These are phyloP conservation scores for Chionodraco myersi DNA, from an alignment of 2,113 vertebrate genomes.

Conservation along the genomic window DNA sequence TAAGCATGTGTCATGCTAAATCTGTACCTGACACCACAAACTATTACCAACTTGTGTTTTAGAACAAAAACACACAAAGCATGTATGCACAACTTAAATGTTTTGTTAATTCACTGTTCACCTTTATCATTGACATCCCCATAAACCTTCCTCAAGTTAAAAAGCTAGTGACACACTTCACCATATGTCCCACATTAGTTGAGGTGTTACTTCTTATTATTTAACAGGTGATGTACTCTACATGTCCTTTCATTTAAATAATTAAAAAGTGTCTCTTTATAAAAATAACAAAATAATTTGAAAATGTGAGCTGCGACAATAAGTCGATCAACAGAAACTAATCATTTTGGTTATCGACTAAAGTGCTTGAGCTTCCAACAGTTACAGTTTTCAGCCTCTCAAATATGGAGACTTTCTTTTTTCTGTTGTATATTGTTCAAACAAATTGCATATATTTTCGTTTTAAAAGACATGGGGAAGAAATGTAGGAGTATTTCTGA, in stretches of 20 bases:
- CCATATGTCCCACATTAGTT: background rate
- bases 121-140: background rate
- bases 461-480: too few relatives aligned
- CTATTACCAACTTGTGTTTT: background rate
- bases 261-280: background rate
- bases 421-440: too few relatives aligned
- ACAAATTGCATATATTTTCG: background rate
- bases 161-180: constrained; percentile 4
- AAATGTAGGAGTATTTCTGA: too few relatives aligned
- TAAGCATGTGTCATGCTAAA: too few relatives aligned
- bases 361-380: too few relatives aligned
- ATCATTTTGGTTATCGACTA: too few relatives aligned
- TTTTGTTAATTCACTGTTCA: constrained; percentile 12
- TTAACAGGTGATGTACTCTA: background rate
- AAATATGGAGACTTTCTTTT: too few relatives aligned
- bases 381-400: too few relatives aligned
- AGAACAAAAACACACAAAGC: background rate
- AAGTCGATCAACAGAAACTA: too few relatives aligned
- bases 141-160: background rate
- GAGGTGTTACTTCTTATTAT: background rate
- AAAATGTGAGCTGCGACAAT: background rate
- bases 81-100: background rate
- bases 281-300: background rate
- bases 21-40: too few relatives aligned
- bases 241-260: background rate